Conservation (phyloP, 92 coral and sea anemone species). For the Porites evermanni region DNA sequence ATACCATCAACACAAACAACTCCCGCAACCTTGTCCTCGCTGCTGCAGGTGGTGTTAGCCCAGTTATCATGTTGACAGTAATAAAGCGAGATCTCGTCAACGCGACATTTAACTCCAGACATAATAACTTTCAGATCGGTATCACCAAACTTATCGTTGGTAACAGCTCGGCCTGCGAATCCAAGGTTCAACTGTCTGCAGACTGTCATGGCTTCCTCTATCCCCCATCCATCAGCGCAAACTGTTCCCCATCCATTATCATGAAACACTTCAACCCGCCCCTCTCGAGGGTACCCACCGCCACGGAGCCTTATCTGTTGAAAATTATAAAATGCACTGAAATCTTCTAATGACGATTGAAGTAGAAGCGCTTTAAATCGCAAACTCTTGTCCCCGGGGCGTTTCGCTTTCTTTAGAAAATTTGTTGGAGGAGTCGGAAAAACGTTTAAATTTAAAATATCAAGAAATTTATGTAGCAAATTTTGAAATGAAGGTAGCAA, state of each 20-base stretch:
- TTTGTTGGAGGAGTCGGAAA: too few relatives aligned
- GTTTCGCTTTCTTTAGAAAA: too few relatives aligned
- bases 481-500: too few relatives aligned
- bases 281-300: slow-evolving; percentile 61
- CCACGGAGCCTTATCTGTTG: slow-evolving; percentile 80
- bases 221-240: slow-evolving; percentile 91
- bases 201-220: slow-evolving; percentile 85
- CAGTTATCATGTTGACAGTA: slow-evolving; percentile 78
- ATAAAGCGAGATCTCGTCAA: slow-evolving; percentile 72
- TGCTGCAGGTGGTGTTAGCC: slow-evolving; percentile 66
- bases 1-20: slow-evolving; percentile 84
- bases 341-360: too few relatives aligned
- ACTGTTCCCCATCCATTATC: slow-evolving; percentile 84
- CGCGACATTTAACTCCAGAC: slow-evolving; percentile 81
- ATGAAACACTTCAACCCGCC: slow-evolving; percentile 85
- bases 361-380: too few relatives aligned
- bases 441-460: too few relatives aligned
- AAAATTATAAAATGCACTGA: background rate
- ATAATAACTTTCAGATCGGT: slow-evolving; percentile 34
- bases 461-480: too few relatives aligned
- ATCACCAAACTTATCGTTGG: slow-evolving; percentile 49
- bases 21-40: slow-evolving; percentile 69
- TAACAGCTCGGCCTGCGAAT: slow-evolving; percentile 61
- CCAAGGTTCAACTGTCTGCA: slow-evolving; percentile 88
- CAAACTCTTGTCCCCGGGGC: too few relatives aligned